Percentiles rank a stretch among this genome's conserved stretches.
phyloP scores from a whole-genome alignment of 2,113 vertebrate species.

The Pandion haliaetus region DNA sequence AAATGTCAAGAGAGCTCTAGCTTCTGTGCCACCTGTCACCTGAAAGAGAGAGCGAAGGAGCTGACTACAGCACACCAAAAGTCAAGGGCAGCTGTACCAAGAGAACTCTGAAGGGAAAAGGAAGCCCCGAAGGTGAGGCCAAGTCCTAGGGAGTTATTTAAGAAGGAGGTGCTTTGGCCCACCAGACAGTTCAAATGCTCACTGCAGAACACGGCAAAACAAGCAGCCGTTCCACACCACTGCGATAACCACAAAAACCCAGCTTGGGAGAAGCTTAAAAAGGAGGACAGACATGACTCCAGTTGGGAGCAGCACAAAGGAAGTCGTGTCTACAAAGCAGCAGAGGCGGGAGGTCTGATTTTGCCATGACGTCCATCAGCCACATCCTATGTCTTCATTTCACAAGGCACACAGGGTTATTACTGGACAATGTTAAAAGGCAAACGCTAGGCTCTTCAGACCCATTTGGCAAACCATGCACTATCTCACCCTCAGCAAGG shows the following conservation, averaged over 20 bases:
- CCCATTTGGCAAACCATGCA: neutral
- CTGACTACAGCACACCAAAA: neutral
- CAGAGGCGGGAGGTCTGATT: neutral
- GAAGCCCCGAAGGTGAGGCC: neutral
- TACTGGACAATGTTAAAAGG: neutral
- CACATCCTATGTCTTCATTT: neutral
- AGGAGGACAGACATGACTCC: neutral
- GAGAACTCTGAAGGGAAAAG: neutral
- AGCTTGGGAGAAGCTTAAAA: neutral
- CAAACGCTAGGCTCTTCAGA: neutral
- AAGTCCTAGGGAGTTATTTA: neutral
- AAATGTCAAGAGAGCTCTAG: neutral
- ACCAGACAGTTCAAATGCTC: neutral
- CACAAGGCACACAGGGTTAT: neutral
- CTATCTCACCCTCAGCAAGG: neutral
- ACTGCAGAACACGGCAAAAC: neutral
- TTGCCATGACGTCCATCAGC: neutral
- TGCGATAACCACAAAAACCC: neutral
- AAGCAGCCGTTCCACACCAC: neutral
- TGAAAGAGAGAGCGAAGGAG: neutral
- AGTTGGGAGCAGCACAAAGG: neutral
- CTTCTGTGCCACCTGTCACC: rapidly evolving
- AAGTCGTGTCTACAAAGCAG: neutral
- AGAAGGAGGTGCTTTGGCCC: neutral
- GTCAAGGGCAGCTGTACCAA: neutral